Conservation (phyloP, 1,140 invertebrate genomes). For the Zophobas atratus region DNA sequence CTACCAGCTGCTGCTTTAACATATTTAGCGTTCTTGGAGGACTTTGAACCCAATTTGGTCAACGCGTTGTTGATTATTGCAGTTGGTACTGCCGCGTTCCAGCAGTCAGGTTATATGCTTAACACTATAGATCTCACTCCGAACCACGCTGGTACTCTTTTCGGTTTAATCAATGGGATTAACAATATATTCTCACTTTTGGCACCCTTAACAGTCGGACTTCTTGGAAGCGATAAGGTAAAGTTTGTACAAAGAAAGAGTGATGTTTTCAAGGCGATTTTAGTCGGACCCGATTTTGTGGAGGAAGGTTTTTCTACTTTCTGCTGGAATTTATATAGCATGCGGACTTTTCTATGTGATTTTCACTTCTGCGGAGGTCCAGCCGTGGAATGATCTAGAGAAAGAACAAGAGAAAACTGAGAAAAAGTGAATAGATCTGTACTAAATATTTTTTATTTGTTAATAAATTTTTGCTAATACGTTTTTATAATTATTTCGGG, state of each 20-base stretch:
- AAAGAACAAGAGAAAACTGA: no score
- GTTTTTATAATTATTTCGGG: no score
- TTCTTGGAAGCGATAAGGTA: constrained; percentile 76
- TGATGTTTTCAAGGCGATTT: neutral
- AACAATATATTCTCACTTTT: constrained; percentile 81
- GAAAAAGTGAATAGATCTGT: no score
- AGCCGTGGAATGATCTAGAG: constrained; percentile 66
- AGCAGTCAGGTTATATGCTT: constrained; percentile 76
- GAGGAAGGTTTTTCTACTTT: constrained; percentile 73
- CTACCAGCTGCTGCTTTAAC: constrained; percentile 11
- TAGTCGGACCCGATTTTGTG: constrained; percentile 66
- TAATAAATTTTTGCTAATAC: no score
- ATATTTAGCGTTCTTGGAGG: constrained; percentile 16
- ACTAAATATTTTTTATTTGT: no score
- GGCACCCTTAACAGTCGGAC: constrained; percentile 75
- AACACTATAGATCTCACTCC: constrained; percentile 82
- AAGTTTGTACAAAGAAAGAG: constrained; percentile 38
- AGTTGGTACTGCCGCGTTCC: constrained; percentile 81
- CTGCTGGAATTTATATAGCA: constrained; percentile 70
- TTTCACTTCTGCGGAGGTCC: constrained; percentile 67
- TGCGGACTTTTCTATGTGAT: constrained; percentile 71
- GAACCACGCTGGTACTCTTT: constrained; percentile 77
- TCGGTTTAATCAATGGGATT: constrained; percentile 82
- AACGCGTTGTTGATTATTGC: constrained; percentile 75
- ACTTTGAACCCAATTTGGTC: constrained; percentile 61